A percentile compares a stretch with the other conserved stretches of the same genome.
phyloP scores from a whole-genome alignment of 1,140 invertebrate genomes.

The Caenorhabditis latens region DNA sequence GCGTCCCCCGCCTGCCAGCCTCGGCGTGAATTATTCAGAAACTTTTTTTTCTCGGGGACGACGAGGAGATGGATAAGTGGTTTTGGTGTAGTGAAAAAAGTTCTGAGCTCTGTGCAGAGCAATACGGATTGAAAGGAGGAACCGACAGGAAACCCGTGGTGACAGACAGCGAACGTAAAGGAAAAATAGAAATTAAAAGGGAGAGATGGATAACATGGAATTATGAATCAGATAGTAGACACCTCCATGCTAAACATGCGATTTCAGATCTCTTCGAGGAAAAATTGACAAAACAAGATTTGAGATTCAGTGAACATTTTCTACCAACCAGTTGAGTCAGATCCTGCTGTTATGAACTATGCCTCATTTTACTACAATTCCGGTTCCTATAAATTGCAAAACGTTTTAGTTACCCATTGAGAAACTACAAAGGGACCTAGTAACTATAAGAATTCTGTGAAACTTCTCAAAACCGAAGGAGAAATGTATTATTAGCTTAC shows the following conservation, averaged over 20 bases:
- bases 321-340: too few species aligned
- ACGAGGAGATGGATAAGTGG: constrained; percentile 9
- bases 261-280: neutral
- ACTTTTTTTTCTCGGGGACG: constrained; percentile 12
- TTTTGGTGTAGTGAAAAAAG: neutral
- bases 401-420: too few species aligned
- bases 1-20: neutral
- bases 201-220: neutral
- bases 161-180: neutral
- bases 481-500: too few species aligned
- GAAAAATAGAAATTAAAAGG: constrained; percentile 13
- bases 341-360: too few species aligned
- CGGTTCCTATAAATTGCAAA: too few species aligned
- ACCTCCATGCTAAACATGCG: neutral
- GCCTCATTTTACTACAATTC: too few species aligned
- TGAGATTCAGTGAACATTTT: too few species aligned
- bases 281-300: neutral
- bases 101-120: neutral
- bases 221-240: neutral
- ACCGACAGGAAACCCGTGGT: constrained; percentile 39
- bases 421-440: too few species aligned
- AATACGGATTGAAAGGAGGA: neutral
- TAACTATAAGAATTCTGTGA: too few species aligned
- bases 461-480: too few species aligned
- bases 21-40: constrained; percentile 43